Conservation (phyloP, 2,797 vertebrate genomes). For the Mormyrus hasselquistii region DNA sequence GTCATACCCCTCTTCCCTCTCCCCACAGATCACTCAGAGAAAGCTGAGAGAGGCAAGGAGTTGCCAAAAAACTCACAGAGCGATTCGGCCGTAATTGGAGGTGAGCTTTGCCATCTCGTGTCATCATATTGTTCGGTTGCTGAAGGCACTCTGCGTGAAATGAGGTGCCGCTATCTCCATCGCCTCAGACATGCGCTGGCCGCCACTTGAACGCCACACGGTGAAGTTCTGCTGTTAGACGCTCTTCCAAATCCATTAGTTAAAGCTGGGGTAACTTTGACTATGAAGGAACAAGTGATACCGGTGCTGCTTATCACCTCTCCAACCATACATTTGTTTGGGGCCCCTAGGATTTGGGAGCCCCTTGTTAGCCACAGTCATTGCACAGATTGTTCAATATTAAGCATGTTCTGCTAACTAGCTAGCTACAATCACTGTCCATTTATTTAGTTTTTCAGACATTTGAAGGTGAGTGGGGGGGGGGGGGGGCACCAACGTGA, state of each 20-base stretch:
- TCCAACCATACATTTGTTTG: neutral
- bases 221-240: slow-evolving; percentile 1
- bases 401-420: neutral
- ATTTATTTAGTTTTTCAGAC: neutral
- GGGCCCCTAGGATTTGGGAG: neutral
- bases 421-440: neutral
- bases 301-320: neutral
- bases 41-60: slow-evolving; percentile 52
- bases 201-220: neutral
- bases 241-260: slow-evolving; percentile 7
- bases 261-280: neutral
- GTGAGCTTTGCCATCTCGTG: slow-evolving; percentile 44
- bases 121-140: slow-evolving; percentile 13
- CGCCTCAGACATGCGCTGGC: neutral
- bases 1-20: neutral
- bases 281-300: neutral
- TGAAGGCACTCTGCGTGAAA: slow-evolving; percentile 22
- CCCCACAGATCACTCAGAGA: slow-evolving; percentile 33
- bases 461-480: neutral
- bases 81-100: slow-evolving; percentile 76
- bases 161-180: slow-evolving; percentile 14
- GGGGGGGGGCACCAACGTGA: neutral
- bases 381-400: neutral
- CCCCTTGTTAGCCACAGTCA: neutral
- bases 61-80: slow-evolving; percentile 67